Base-by-base conservation (phyloP, 2,113 vertebrate genomes). In the Lagenorhynchus albirostris region DNA sequence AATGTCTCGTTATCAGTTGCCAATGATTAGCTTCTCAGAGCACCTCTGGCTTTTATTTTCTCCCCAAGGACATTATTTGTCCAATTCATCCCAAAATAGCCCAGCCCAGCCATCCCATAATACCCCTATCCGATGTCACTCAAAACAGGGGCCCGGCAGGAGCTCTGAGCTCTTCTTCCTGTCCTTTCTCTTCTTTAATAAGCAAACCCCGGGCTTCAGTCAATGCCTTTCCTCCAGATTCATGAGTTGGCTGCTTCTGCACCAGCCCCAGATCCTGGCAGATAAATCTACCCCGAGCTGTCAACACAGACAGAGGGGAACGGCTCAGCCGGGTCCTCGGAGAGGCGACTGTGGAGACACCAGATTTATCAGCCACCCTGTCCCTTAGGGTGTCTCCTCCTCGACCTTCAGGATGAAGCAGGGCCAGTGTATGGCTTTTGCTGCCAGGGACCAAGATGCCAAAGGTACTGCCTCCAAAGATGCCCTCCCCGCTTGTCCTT, bases 141-240 rank as follows among this genome's bases (percentile, higher is more conserved):
- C 95, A 97, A 91, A 97, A 97, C 89, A 38, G 36, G 94, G 96
- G 68, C 97, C 96, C 74, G 58, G 91, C 97, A 97, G 98, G 98
- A 94, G 93, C 92, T 97, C 70, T 1, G 6, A 97, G 80, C 95
- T 76, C 93, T 95, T 95, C 97, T 96, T 96, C 95, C 92, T 96
- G 96, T 97, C 97, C 65, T 98, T 97, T 98, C 97, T 99, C 97
- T 97, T 97, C 93, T 98, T 98, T 98, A 98, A 98, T 98, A 98
- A 98, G 96, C 53, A 89, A 95, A 87, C 95, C 91, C 65, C 31
- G 7, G 74, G 94, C 94, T 98, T 97, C 95, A 81, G 53, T 95
- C 96, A 97, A 58, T 96, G 90, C 89, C 47, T 98, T 94, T 95
- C 91, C 96, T 98, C 96, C 96, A 97, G 94, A 96, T 97, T 97